Evolutionary conservation across 1,140 invertebrate species (phyloP), one percentile per base, ranked within the genome.

Genomic region (Micrasema minimum): DNA sequence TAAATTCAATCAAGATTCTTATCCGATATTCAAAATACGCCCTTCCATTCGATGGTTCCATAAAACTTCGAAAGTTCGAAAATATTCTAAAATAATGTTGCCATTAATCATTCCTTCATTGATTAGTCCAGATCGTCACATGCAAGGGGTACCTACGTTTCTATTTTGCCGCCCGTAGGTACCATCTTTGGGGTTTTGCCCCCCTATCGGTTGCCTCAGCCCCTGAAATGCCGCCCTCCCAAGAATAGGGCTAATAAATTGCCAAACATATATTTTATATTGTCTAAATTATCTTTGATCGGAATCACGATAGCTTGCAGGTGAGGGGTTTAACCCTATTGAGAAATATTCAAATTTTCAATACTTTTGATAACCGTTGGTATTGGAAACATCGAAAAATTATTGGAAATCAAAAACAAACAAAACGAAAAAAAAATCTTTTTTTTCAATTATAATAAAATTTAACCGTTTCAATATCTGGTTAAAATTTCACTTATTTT

Each of bases 201-300:
- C 65, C 23, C 22, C 46, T 12, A 51, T 53, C 7, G 26, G 26
- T 4, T 4, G 26, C 7, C 26, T 31, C 45, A 6, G 22, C 38
- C 48, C 62, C 62, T 7, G 23, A 20, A 31, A 51, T 22, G 9
- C 18, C 23, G 38, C 62, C 45, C 45, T 35, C 6, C 12, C 46
- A 43, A 51, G 14, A 37, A 20, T 20, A n/a, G 46, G 35, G 16
- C 62, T 74, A 74, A 74, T 74, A 74, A 74, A 74, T 74, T 70
- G 64, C 72, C 55, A 38, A 74, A 74, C 72, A 74, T 74, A 74
- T 74, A 74, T 74, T 74, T 74, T 74, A 74, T 74, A 74, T 74
- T 74, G 72, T 74, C 72, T 74, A 48, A 62, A 45, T 55, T 73
- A 73, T 73, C 67, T 74, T 74, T 62, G 72, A 74, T 74, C 65